Percentiles rank a stretch among this genome's conserved stretches.
phyloP scores from a whole-genome alignment of 2,113 vertebrate genomes.

The Dipodomys spectabilis region DNA sequence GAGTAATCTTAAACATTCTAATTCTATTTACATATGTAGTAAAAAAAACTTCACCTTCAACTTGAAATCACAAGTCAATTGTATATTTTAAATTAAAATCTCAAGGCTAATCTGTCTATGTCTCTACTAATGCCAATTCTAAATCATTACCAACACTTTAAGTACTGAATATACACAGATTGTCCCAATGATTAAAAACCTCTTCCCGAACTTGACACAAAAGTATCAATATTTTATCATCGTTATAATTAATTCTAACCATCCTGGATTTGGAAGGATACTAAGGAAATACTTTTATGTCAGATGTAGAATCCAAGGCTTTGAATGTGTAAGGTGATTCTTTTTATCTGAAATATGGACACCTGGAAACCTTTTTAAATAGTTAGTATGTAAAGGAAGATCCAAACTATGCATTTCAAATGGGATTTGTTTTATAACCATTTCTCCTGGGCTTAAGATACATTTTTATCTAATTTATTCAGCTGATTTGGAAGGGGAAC shows the following conservation, averaged over 20 bases:
- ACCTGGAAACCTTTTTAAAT: neutral
- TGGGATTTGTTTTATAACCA: neutral
- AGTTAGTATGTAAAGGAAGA: neutral
- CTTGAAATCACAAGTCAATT: constrained; percentile 70
- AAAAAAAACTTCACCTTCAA: constrained; percentile 60
- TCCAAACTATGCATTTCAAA: neutral
- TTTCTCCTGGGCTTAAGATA: neutral
- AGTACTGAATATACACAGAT: constrained; percentile 63
- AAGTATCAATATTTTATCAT: constrained; percentile 66
- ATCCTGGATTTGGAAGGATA: constrained; percentile 55
- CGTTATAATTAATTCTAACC: constrained; percentile 70
- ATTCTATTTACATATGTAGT: constrained; percentile 73
- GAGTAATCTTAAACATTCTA: constrained; percentile 55
- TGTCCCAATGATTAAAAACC: constrained; percentile 65
- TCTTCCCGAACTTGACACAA: constrained; percentile 72
- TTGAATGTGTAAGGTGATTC: neutral
- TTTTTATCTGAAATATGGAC: constrained; percentile 26
- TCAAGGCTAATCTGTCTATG: constrained; percentile 56
- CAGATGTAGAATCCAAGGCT: constrained; percentile 6
- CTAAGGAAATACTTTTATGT: constrained; percentile 25
- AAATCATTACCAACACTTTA: constrained; percentile 68
- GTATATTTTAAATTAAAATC: constrained; percentile 66
- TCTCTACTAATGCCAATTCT: constrained; percentile 44
- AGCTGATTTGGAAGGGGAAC: neutral
- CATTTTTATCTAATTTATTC: neutral